A percentile compares a stretch with the other conserved stretches of the same genome.
phyloP scores from a whole-genome alignment of 2,888 invertebrate genomes.

The Tromatobia lineatoria region DNA sequence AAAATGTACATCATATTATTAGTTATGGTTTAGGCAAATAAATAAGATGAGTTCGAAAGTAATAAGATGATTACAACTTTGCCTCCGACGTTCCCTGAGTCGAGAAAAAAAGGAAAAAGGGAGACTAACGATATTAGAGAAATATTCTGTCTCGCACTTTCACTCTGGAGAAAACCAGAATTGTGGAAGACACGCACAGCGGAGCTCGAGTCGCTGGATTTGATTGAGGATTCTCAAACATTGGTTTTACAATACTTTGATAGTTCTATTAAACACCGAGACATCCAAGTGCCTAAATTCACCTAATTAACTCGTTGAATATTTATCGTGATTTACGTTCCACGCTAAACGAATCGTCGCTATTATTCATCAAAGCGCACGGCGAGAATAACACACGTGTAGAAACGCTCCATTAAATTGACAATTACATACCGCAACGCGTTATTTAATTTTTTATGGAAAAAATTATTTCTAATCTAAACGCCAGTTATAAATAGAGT shows the following conservation, averaged over 20 bases:
- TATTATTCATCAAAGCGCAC: constrained; percentile 47
- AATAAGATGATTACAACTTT: not conserved
- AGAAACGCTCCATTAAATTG: constrained; percentile 61
- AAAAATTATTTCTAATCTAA: constrained; percentile 20
- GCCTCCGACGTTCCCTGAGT: constrained; percentile 69
- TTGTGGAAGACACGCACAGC: constrained; percentile 63
- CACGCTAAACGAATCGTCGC: constrained; percentile 20
- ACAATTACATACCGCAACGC: constrained; percentile 54
- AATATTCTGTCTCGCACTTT: constrained; percentile 20
- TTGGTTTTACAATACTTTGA: constrained; percentile 47
- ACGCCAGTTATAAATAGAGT: constrained; percentile 17
- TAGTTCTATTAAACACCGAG: constrained; percentile 62
- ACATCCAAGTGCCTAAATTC: constrained; percentile 51
- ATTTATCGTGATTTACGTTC: constrained; percentile 48
- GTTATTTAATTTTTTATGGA: not conserved
- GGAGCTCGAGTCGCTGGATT: constrained; percentile 73
- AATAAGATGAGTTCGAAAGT: no score
- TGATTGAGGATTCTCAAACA: constrained; percentile 77
- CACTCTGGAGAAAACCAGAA: constrained; percentile 43
- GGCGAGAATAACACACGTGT: constrained; percentile 35
- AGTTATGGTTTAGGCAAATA: no score
- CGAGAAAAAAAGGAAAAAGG: constrained; percentile 7
- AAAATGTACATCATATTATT: no score
- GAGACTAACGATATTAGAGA: constrained; percentile 10
- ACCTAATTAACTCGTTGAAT: constrained; percentile 48